Evolutionary conservation across 1,140 invertebrate species (phyloP).

Genomic region (Drosophila bocki): DNA sequence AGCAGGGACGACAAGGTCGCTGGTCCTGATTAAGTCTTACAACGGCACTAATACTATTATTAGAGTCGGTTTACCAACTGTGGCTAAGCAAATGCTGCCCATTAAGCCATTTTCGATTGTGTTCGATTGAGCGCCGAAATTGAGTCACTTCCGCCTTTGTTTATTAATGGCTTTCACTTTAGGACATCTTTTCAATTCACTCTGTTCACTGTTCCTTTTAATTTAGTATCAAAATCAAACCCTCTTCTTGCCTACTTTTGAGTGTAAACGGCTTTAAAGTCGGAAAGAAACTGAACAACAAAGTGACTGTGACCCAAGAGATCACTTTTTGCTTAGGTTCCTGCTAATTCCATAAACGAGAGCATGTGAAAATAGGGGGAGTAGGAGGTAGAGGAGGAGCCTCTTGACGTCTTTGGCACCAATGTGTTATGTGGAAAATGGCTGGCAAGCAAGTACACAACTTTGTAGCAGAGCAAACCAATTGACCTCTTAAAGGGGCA

Average conservation of each 20-base stretch:
- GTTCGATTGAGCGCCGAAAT: neutral
- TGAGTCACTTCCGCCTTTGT: conserved; percentile 1
- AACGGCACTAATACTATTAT: conserved; percentile 45
- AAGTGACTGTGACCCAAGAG: neutral
- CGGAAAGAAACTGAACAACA: conserved; percentile 19
- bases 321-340: neutral
- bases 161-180: conserved; percentile 6
- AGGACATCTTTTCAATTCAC: neutral
- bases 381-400: neutral
- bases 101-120: conserved; percentile 22
- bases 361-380: conserved; percentile 14
- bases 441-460: neutral
- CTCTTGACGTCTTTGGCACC: conserved; percentile 37
- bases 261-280: conserved; percentile 16
- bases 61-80: conserved; percentile 24
- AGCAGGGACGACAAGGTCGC: conserved; percentile 15
- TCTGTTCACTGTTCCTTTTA: neutral
- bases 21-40: conserved; percentile 50
- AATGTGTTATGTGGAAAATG: conserved; percentile 16
- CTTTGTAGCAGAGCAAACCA: conserved; percentile 20
- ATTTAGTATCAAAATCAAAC: neutral
- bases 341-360: conserved; percentile 56
- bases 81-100: conserved; percentile 29
- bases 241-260: neutral
- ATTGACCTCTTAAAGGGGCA: conserved; percentile 32